Evolutionary conservation across 2,888 invertebrate species (phyloP).

Genomic region (Drosophila paramelanica): DNA sequence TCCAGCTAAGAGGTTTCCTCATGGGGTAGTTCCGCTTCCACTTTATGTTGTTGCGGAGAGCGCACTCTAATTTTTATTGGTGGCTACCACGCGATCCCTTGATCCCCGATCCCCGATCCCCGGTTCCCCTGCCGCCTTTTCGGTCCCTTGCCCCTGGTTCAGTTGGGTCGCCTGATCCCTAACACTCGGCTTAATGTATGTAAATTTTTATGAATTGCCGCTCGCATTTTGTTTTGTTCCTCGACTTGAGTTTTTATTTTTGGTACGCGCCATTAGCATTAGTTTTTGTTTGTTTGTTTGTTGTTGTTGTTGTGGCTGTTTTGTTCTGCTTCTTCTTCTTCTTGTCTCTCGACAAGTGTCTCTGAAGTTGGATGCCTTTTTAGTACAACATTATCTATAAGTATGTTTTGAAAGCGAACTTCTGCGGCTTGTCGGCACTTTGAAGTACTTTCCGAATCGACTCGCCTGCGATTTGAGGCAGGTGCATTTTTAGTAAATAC

Average conservation of each 20-base stretch:
- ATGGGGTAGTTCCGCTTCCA: slow-evolving; percentile 61
- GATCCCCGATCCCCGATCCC: too few relatives aligned
- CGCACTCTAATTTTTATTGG: slow-evolving; percentile 77
- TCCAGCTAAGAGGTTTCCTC: slow-evolving; percentile 19
- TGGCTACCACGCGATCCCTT: slow-evolving; percentile 6
- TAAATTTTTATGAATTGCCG: slow-evolving; percentile 75
- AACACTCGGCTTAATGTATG: slow-evolving; percentile 55
- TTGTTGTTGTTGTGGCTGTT: slow-evolving; percentile 19
- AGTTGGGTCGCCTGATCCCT: slow-evolving; percentile 27
- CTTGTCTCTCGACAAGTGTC: slow-evolving; percentile 66
- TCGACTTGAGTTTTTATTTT: slow-evolving; percentile 51
- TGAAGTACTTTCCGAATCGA: slow-evolving; percentile 34
- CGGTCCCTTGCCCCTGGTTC: too few relatives aligned
- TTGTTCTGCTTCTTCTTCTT: slow-evolving; percentile 12
- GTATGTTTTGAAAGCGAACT: slow-evolving; percentile 69
- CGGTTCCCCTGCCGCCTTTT: too few relatives aligned
- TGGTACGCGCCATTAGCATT: slow-evolving; percentile 80
- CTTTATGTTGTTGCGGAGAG: slow-evolving; percentile 3
- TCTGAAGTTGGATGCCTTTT: slow-evolving; percentile 18
- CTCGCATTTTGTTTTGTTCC: slow-evolving; percentile 31
- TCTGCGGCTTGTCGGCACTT: slow-evolving; percentile 41
- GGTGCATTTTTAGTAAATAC: slow-evolving; percentile 37
- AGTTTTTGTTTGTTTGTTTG: slow-evolving; percentile 40
- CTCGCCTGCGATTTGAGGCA: slow-evolving; percentile 42
- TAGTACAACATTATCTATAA: slow-evolving; percentile 48